Percentiles rank a stretch among this genome's conserved stretches.
Conservation (phyloP, 2,888 invertebrate genomes). For the Sphinx pinastri region DNA sequence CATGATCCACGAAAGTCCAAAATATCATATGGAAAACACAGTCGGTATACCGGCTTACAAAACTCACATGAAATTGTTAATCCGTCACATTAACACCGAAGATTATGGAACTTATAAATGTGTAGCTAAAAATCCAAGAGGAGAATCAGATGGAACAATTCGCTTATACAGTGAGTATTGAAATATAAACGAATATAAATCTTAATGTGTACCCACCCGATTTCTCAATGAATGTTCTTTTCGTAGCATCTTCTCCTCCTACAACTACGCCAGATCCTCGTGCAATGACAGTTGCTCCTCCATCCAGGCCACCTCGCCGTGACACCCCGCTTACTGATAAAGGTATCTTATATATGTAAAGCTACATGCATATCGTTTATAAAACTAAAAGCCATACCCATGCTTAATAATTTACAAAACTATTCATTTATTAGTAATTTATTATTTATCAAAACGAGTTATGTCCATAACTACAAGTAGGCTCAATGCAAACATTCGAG, state of each 20-base stretch:
- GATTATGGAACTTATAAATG: conserved; percentile 96
- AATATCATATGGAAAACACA: conserved; percentile 91
- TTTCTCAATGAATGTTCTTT: neutral
- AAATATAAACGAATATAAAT: neutral
- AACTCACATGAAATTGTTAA: conserved; percentile 93
- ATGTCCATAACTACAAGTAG: neutral
- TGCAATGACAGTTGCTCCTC: conserved; percentile 79
- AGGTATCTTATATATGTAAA: conserved; percentile 53
- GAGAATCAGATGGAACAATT: conserved; percentile 95
- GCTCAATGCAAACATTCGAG: conserved; percentile 8
- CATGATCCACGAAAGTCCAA: conserved; percentile 93
- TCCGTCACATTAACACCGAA: conserved; percentile 88
- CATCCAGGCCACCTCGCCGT: conserved; percentile 73
- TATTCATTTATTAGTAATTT: neutral
- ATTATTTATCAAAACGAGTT: neutral
- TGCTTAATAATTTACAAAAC: neutral
- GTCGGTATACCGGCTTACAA: conserved; percentile 90
- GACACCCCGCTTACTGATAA: conserved; percentile 75
- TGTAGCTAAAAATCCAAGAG: conserved; percentile 94
- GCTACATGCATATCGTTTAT: neutral
- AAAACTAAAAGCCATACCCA: neutral
- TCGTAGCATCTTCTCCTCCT: conserved; percentile 89
- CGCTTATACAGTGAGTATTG: conserved; percentile 91
- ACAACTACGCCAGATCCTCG: conserved; percentile 91
- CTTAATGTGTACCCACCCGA: neutral